Conservation (phyloP, 1,140 invertebrate genomes). For the Heliconius hewitsoni region DNA sequence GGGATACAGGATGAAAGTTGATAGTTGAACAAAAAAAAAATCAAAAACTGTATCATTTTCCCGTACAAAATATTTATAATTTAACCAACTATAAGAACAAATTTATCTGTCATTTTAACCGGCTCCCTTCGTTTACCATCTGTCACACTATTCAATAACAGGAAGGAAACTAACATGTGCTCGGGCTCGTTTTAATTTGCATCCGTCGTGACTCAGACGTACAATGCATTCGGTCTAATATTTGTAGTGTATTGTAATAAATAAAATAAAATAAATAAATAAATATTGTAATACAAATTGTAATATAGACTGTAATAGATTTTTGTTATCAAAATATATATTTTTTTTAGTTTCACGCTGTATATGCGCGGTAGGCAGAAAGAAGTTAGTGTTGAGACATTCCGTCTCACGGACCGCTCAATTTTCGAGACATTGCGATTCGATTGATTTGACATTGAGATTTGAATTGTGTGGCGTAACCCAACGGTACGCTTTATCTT, state of each 20-base stretch:
- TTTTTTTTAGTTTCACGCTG: too few relatives aligned
- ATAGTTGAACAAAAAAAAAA: neutral
- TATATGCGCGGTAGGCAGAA: too few relatives aligned
- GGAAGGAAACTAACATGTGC: conserved; percentile 33
- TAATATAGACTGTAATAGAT: neutral
- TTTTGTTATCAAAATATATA: neutral
- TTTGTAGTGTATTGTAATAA: neutral
- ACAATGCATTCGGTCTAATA: neutral
- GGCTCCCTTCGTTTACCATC: conserved; percentile 26
- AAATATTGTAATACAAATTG: conserved; percentile 4
- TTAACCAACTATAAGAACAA: conserved; percentile 5
- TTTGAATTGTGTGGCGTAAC: neutral
- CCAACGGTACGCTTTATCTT: neutral
- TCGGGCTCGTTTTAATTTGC: conserved; percentile 32
- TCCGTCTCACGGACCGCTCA: neutral
- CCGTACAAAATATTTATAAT: conserved; percentile 1
- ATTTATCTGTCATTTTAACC: conserved; percentile 29
- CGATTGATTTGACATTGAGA: neutral
- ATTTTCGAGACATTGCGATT: neutral
- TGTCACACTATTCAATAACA: conserved; percentile 33
- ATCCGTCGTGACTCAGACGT: conserved; percentile 29
- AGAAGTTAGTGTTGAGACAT: too few relatives aligned
- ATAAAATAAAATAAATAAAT: too few relatives aligned
- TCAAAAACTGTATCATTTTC: neutral
- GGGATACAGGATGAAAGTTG: too few relatives aligned